These are phyloP conservation scores for Agriopis aurantiaria DNA, from an alignment of 2,888 invertebrate genomes.

Conservation along the genomic window DNA sequence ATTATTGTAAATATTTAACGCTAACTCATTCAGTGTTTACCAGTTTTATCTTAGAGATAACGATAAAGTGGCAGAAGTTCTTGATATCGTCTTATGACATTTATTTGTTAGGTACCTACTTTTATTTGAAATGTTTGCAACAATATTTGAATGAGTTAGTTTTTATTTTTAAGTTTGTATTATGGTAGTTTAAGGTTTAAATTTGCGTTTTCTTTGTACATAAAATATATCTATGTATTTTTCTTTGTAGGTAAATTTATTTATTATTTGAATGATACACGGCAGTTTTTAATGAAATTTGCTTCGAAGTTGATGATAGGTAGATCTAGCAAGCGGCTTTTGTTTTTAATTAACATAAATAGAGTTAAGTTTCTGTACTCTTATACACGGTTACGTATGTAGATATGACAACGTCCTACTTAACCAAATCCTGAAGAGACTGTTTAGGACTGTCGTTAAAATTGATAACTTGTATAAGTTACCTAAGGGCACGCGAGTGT, in stretches of 20 bases:
- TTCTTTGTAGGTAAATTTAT: too few species aligned
- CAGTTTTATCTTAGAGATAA: slow-evolving; percentile 8
- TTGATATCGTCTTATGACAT: neutral
- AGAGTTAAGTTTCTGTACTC: neutral
- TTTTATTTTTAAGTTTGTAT: neutral
- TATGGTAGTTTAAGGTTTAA: neutral
- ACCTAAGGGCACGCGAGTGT: neutral
- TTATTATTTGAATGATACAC: too few species aligned
- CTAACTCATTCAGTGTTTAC: neutral
- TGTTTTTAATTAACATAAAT: too few species aligned
- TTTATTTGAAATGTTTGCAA: neutral
- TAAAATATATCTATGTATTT: too few species aligned
- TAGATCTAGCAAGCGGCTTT: neutral
- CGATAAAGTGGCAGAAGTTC: neutral
- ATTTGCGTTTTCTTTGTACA: too few species aligned
- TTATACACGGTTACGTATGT: neutral
- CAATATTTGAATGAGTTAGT: too few species aligned
- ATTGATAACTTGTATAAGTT: too few species aligned
- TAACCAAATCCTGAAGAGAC: too few species aligned
- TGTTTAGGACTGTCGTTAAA: too few species aligned
- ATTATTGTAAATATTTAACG: neutral
- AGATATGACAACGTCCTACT: too few species aligned
- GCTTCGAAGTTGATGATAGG: neutral
- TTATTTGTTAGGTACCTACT: neutral
- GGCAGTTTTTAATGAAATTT: too few species aligned